Conservation (phyloP, 2,113 vertebrate genomes). For the Aramus guarauna region DNA sequence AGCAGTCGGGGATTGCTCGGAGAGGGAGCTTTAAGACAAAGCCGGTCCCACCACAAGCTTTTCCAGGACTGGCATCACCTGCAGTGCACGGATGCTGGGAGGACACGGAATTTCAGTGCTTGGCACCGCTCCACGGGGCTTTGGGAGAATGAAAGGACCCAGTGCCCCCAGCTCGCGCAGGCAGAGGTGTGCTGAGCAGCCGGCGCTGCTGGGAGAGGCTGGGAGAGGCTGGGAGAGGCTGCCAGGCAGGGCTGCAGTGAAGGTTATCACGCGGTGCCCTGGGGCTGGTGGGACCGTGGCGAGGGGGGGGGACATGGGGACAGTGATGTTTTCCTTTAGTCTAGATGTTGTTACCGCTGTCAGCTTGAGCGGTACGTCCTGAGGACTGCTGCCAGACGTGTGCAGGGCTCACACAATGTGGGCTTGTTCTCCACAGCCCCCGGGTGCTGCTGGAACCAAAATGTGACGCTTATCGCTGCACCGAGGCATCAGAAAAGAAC, state of each 20-base stretch:
- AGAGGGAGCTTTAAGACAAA: neutral
- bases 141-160: neutral
- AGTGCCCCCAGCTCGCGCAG: neutral
- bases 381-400: neutral
- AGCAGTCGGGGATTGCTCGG: rapidly evolving
- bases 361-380: rapidly evolving
- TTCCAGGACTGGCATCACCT: rapidly evolving
- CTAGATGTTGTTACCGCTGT: neutral
- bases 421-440: neutral
- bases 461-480: rapidly evolving
- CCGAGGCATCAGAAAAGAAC: neutral
- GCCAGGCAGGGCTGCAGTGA: rapidly evolving
- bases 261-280: neutral
- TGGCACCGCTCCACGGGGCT: neutral
- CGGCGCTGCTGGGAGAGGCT: neutral
- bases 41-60: neutral
- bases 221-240: neutral
- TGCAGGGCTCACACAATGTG: neutral
- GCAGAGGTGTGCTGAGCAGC: rapidly evolving
- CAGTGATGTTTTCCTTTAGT: neutral
- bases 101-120: neutral
- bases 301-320: rapidly evolving
- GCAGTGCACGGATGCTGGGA: neutral
- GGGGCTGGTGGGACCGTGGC: neutral
- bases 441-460: neutral